phyloP scores from a whole-genome alignment of 2,113 vertebrate genomes.

The Pterocles gutturalis region DNA sequence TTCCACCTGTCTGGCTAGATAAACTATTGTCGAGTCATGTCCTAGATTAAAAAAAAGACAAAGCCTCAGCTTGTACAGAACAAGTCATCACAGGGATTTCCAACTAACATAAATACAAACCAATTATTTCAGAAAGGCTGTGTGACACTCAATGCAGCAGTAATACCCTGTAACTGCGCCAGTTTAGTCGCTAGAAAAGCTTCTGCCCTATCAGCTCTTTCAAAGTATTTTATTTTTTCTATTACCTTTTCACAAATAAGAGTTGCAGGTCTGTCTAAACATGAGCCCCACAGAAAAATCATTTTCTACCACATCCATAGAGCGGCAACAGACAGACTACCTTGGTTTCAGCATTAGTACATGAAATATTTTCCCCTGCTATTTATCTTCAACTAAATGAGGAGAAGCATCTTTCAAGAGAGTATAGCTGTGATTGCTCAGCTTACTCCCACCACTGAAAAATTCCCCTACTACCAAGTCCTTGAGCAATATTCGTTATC shows the following conservation, averaged over 20 bases:
- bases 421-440: conserved; percentile 4
- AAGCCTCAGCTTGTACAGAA: background rate
- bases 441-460: conserved; percentile 24
- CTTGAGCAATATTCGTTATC: conserved; percentile 29
- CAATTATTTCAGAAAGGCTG: background rate
- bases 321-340: background rate
- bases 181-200: background rate
- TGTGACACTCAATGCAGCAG: background rate
- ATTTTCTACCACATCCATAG: background rate
- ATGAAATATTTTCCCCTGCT: background rate
- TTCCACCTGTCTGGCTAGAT: background rate
- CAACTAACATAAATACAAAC: background rate
- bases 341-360: background rate
- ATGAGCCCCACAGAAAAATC: background rate
- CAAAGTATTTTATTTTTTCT: background rate
- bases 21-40: background rate
- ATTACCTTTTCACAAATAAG: background rate
- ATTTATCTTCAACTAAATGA: conserved; percentile 9
- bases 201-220: background rate
- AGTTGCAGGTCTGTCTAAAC: background rate
- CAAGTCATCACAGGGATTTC: background rate
- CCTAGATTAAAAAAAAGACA: background rate
- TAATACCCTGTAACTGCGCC: background rate
- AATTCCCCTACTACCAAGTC: background rate
- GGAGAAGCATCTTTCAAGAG: background rate